Evolutionary conservation across 2,113 vertebrate genomes (phyloP), one percentile per base, ranked within the genome.

Genomic region (Lontra canadensis): DNA sequence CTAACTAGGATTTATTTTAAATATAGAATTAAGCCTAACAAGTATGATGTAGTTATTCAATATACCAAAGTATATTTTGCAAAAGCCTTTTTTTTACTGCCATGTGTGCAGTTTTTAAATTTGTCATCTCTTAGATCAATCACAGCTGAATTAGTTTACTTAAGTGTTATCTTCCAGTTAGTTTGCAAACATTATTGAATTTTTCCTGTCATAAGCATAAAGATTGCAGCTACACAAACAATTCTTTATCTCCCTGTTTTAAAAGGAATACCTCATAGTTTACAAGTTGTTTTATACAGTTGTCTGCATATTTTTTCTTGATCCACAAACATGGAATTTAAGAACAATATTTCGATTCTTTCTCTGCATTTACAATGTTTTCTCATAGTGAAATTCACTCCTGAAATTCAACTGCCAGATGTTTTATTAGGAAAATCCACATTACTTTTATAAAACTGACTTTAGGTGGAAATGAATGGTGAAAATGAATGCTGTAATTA

Each of bases 401-500:
- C 65, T 97, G 59, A 79, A 86, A 74, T 98, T 96, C 97, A 86
- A 73, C 21, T 80, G 44, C 88, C 96, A 98, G 95, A 90, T 97
- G 82, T 98, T 98, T 97, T 97, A 86, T 93, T 57, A 65, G 90
- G 78, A 96, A 96, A 96, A 92, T 78, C 55, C 44, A 4, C 90
- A 78, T 97, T 98, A 83, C 83, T 90, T 95, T 96, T 95, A 93
- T 94, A 96, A 98, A 98, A 98, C 47, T 92, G 88, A 96, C 71
- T 97, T 90, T 81, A 97, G 96, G 90, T 98, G 36, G 88, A 98
- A 98, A 97, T 94, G 65, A 74, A 73, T 69, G 92, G 78, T 97
- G 71, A 92, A 98, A 97, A 97, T 94, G 29, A 97, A 94, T 98
- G 93, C 82, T 96, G 15, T 96, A 98, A 90, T 98, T 98, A 93